Percentiles rank a stretch among this genome's conserved stretches.
phyloP scores from a whole-genome alignment of 2,797 vertebrate species.

The Sebastes wilsoni region DNA sequence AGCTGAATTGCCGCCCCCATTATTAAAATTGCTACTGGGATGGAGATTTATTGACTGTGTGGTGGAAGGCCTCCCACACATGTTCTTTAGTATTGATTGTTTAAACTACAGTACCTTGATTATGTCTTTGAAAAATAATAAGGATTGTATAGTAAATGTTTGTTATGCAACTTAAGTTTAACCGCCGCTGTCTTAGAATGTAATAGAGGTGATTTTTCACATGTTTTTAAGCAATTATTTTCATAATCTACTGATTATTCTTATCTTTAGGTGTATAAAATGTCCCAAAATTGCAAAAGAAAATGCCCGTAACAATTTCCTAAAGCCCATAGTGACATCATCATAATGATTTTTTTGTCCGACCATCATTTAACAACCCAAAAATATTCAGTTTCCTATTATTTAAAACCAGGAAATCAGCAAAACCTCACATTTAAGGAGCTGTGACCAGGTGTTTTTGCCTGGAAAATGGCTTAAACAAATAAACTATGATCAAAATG shows the following conservation, averaged over 20 bases:
- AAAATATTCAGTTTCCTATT: background rate
- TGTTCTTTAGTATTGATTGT: slow-evolving; percentile 50
- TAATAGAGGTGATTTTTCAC: background rate
- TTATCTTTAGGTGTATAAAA: background rate
- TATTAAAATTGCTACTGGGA: slow-evolving; percentile 60
- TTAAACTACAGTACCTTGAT: slow-evolving; percentile 38
- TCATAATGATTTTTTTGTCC: background rate
- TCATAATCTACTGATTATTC: background rate
- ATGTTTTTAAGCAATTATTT: background rate
- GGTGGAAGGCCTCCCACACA: slow-evolving; percentile 41
- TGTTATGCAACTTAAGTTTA: background rate
- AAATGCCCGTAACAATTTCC: background rate
- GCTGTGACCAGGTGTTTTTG: background rate
- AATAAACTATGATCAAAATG: background rate
- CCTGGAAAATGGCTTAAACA: background rate
- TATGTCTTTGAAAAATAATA: slow-evolving; percentile 35
- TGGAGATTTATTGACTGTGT: slow-evolving; percentile 48
- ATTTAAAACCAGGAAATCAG: background rate
- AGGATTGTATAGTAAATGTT: background rate
- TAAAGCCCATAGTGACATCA: background rate
- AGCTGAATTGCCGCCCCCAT: slow-evolving; percentile 61
- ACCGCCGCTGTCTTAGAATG: background rate
- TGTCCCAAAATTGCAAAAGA: background rate
- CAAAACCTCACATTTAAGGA: background rate
- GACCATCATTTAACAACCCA: background rate